Evolutionary conservation across 2,888 invertebrate species (phyloP), one percentile per base, ranked within the genome.

Genomic region (Cordilura impudica): DNA sequence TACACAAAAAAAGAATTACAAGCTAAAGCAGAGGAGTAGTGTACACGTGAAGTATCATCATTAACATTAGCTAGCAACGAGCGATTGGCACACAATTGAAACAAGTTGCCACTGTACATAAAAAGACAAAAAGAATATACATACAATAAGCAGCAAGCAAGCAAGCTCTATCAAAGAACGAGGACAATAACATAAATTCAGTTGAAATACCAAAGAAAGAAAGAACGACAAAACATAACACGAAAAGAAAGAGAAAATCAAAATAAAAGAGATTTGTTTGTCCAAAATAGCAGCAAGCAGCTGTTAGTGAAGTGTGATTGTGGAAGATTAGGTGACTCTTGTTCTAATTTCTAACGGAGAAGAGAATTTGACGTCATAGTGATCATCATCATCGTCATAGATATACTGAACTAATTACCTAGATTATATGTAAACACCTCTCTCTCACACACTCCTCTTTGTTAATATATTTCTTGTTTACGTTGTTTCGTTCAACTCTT

Each of bases 11-110:
- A 8, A 53, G 26, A 60, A 54, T 23, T 74, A 19, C 18, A 49
- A 21, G 12, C 29, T 39, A 39, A 39, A 39, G 14, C 26, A 77
- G 76, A 83, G n/a, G n/a, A n/a, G n/a, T n/a, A n/a, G 71, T 35
- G 81, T 16, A 53, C 60, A 75, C 66, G 65, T 71, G 70, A 79
- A 70, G 29, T 51, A 29, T 56, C 31, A 53, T 12, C 43, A 53
- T 43, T 45, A 4, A 31, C 31, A 31, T 6, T 39, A 16, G 58
- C 35, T 31, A 18, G 18, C 49, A 73, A 16, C 18, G n/a, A 8
- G n/a, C 14, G 23, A 51, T 8, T 26, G 29, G 10, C 53, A 19
- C 2, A 58, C n/a, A 29, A 60, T 23, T 14, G 39, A 73, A 65
- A 53, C 51, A 65, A 67, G 56, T 23, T 39, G 45, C 74, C 66